phyloP scores from a whole-genome alignment of 1,140 invertebrate species.

The Musca domestica region DNA sequence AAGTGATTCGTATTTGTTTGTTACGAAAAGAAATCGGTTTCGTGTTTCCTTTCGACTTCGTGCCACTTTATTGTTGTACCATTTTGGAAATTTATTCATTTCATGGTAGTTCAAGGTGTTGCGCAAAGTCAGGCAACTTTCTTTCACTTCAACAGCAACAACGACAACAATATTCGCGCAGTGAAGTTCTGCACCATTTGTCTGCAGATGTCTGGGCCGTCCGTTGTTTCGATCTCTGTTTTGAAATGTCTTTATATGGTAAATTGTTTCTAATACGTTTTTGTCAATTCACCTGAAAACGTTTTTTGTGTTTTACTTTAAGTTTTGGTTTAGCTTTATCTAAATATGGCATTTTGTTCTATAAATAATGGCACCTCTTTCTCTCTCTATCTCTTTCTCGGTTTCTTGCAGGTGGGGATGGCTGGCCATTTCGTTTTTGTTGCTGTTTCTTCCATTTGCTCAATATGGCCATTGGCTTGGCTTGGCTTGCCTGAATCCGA shows the following conservation, averaged over 20 bases:
- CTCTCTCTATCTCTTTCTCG: background rate
- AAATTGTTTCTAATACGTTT: slow-evolving; percentile 21
- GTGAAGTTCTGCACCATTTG: background rate
- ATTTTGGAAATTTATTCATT: background rate
- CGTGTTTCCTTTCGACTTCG: background rate
- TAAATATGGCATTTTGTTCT: slow-evolving; percentile 17
- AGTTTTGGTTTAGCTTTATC: slow-evolving; percentile 6
- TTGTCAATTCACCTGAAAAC: background rate
- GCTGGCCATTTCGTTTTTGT: no score
- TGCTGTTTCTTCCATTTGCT: no score
- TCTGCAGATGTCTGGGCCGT: background rate
- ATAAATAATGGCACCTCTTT: slow-evolving; percentile 17
- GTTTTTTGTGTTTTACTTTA: background rate
- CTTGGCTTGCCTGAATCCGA: no score
- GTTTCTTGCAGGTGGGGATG: no score
- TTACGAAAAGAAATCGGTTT: background rate
- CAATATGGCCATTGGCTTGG: no score
- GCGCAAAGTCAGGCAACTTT: background rate
- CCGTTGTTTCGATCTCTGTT: background rate
- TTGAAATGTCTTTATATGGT: slow-evolving; percentile 12
- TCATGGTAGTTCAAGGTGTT: slow-evolving; percentile 7
- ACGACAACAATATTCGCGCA: no score
- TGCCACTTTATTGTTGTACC: slow-evolving; percentile 12
- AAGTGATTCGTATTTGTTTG: background rate
- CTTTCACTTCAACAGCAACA: background rate